A percentile compares a stretch with the other conserved stretches of the same genome.
Conservation (phyloP, 2,113 vertebrate genomes). For the Phalacrocorax pelagicus region DNA sequence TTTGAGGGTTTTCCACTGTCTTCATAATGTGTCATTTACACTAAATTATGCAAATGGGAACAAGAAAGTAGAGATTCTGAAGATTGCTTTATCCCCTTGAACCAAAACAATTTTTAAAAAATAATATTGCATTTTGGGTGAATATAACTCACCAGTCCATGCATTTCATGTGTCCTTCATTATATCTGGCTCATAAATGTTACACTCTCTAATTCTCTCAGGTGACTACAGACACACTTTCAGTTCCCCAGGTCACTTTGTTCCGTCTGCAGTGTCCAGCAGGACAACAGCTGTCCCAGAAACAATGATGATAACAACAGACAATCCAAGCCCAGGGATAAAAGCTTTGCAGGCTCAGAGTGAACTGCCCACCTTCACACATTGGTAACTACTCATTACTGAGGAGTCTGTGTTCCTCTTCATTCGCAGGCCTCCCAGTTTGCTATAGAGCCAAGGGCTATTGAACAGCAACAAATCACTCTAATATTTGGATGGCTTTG, state of each 20-base stretch:
- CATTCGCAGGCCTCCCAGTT: not conserved
- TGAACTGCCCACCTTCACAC: not conserved
- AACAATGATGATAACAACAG: not conserved
- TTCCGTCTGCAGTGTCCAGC: not conserved
- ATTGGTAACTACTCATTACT: not conserved
- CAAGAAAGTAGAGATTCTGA: not conserved
- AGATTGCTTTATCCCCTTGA: not conserved
- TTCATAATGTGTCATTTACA: not conserved
- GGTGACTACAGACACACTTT: not conserved
- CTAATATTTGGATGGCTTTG: not conserved
- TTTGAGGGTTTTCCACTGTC: not conserved
- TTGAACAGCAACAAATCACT: not conserved
- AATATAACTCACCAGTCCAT: not conserved
- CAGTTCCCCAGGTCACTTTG: not conserved
- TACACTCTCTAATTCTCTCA: not conserved
- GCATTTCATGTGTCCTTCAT: not conserved
- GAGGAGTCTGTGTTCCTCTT: fast-evolving
- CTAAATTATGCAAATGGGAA: not conserved
- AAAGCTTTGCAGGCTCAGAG: not conserved
- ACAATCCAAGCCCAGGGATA: not conserved
- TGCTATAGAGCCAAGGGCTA: not conserved
- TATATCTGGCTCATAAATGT: not conserved
- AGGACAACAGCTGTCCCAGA: not conserved
- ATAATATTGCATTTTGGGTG: not conserved
- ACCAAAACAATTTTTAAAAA: not conserved